Base-by-base conservation (phyloP, 2,113 vertebrate genomes). In the Steatornis caripensis region DNA sequence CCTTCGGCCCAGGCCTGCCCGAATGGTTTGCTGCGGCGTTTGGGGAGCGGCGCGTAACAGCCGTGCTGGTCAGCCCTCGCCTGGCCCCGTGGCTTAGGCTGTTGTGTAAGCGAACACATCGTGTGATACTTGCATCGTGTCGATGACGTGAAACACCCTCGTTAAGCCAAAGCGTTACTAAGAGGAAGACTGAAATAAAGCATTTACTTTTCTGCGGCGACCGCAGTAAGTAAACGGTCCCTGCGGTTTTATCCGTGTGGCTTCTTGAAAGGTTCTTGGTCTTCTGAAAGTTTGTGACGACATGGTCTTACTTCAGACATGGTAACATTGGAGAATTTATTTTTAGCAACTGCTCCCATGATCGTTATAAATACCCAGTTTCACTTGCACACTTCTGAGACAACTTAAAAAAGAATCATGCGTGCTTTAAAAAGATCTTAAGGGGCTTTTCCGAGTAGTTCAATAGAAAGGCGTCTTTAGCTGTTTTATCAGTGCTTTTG, bases 171-270 rank as follows among this genome's bases (percentile, higher is more conserved):
- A 49, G 16, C 29, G 36, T 29, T 54, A 5, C 7, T 14, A 45
- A 18, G 14, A 32, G 53, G 14, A 45, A 37, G 9, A 24, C 15
- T 27, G 45, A 61, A 80, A 45, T 49, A 39, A 74, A 81, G 32
- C 6, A 2, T 8, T 77, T 54, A 1, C 0, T 13, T 39, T 15
- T 22, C 22, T 32, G 5, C 22, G 5, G 32, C 21, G n/a, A 32
- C 21, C 34, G 49, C 32, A 27, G 43, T 32, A 55, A 8, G 21
- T 32, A 15, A 41, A n/a, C 4, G 3, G 30, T 64, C 12, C 9
- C 4, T 39, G 18, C 2, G 0, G 0, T 4, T 1, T 36, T 41
- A 15, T 2, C 39, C 5, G 0, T 32, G 11, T 43, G 34, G 16
- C 41, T 78, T 70, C 62, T 39, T 65, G 55, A 24, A 20, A 62